Conservation (phyloP, 2,888 invertebrate species). For the Tenthredo livida region DNA sequence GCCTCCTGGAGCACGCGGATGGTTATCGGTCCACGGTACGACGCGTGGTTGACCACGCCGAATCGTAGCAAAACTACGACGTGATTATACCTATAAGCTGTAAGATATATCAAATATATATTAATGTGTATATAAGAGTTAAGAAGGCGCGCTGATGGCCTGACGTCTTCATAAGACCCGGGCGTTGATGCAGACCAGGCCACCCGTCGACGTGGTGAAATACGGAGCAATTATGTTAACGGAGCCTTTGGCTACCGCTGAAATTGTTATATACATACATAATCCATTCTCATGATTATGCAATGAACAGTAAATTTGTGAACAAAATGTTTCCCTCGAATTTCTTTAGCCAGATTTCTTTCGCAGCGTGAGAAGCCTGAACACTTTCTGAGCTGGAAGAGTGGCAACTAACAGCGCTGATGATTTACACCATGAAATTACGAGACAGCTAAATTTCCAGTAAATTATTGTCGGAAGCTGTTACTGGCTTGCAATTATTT, state of each 20-base stretch:
- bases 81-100: neutral
- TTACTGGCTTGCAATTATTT: slow-evolving; percentile 5
- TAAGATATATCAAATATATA: slow-evolving; percentile 37
- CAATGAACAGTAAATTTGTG: neutral
- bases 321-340: neutral
- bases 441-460: slow-evolving; percentile 32
- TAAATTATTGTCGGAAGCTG: slow-evolving; percentile 17
- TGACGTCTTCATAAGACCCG: slow-evolving; percentile 37
- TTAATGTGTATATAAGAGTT: slow-evolving; percentile 35
- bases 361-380: neutral
- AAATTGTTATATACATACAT: slow-evolving; percentile 20
- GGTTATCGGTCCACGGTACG: neutral
- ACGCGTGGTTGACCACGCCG: slow-evolving; percentile 31
- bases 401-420: slow-evolving; percentile 10
- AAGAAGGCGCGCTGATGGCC: slow-evolving; percentile 10
- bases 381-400: neutral
- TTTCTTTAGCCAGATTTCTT: neutral
- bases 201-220: slow-evolving; percentile 49
- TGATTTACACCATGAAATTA: slow-evolving; percentile 32
- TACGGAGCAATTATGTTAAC: slow-evolving; percentile 47
- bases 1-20: neutral
- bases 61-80: neutral
- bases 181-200: slow-evolving; percentile 41
- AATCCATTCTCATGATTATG: neutral
- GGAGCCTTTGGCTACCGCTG: slow-evolving; percentile 35